A percentile compares a stretch with the other conserved stretches of the same genome.
Evolutionary conservation across 2,888 invertebrate species (phyloP).

Genomic region (Hecatera dysodea): DNA sequence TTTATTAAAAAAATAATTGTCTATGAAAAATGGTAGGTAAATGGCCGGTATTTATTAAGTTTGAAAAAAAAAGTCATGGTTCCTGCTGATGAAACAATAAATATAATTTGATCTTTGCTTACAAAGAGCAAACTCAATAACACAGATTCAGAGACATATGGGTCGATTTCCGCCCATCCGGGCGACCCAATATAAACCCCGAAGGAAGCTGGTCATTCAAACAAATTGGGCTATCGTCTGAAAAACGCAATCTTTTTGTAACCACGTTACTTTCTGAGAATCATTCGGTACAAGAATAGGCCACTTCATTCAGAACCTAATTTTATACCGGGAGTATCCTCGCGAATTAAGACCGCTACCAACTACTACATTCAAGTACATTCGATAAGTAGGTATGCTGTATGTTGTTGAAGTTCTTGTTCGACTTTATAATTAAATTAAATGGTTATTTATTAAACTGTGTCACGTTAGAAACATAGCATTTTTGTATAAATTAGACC

Average conservation of each 20-base stretch:
- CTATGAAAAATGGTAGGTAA: slow-evolving; percentile 38
- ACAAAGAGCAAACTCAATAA: slow-evolving; percentile 15
- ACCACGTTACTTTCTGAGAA: slow-evolving; percentile 48
- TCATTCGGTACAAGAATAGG: slow-evolving; percentile 51
- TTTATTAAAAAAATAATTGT: slow-evolving; percentile 58
- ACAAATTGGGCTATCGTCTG: slow-evolving; percentile 46
- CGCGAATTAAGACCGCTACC: slow-evolving; percentile 25
- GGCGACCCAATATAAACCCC: slow-evolving; percentile 41
- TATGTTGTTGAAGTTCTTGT: not conserved
- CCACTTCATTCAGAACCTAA: slow-evolving; percentile 50
- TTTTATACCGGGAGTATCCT: slow-evolving; percentile 44
- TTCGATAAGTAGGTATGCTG: not conserved
- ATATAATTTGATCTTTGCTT: not conserved
- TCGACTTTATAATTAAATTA: not conserved
- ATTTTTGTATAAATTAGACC: no score
- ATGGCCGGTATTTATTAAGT: slow-evolving; percentile 30
- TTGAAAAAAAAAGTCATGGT: no score
- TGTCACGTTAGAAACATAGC: not conserved
- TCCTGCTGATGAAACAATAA: slow-evolving; percentile 3
- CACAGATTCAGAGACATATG: slow-evolving; percentile 45
- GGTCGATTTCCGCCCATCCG: slow-evolving; percentile 52
- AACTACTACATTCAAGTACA: not conserved
- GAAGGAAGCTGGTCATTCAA: slow-evolving; percentile 46
- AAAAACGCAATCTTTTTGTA: slow-evolving; percentile 45
- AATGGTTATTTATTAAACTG: no score